Conservation (phyloP, 2,888 invertebrate species). For the Plagodis dolabraria region DNA sequence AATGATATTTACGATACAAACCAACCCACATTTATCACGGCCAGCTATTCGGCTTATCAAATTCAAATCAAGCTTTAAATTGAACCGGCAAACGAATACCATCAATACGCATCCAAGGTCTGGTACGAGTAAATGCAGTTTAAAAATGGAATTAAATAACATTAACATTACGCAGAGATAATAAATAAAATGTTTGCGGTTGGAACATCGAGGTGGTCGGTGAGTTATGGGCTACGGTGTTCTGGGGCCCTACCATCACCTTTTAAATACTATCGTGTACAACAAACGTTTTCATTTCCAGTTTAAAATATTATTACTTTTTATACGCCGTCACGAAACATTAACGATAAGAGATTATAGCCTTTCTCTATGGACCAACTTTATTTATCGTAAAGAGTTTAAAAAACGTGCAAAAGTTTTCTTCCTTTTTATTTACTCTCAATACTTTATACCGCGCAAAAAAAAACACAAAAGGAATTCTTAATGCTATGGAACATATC, state of each 20-base stretch:
- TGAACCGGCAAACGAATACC: constrained; percentile 11
- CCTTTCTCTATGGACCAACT: no score
- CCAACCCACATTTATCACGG: constrained; percentile 9
- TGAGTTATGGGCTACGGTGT: constrained; percentile 52
- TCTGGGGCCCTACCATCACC: constrained; percentile 43
- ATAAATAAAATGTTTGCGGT: constrained; percentile 41
- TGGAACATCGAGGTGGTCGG: constrained; percentile 43
- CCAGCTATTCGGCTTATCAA: constrained; percentile 12
- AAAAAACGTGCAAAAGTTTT: no score
- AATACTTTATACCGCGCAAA: no score
- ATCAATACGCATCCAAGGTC: constrained; percentile 13
- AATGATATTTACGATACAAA: neutral
- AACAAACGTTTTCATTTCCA: no score
- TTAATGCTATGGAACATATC: no score
- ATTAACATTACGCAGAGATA: constrained; percentile 10
- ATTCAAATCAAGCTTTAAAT: constrained; percentile 18
- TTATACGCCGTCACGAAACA: no score
- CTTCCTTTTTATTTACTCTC: no score
- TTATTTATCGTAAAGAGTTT: no score
- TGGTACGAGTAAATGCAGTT: constrained; percentile 9
- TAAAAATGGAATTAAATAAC: constrained; percentile 20
- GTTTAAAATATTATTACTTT: no score
- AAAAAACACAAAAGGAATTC: no score
- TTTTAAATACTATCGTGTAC: constrained; percentile 30
- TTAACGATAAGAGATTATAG: no score